Conservation (phyloP, 2,888 invertebrate genomes). For the Drosophila quinaria region DNA sequence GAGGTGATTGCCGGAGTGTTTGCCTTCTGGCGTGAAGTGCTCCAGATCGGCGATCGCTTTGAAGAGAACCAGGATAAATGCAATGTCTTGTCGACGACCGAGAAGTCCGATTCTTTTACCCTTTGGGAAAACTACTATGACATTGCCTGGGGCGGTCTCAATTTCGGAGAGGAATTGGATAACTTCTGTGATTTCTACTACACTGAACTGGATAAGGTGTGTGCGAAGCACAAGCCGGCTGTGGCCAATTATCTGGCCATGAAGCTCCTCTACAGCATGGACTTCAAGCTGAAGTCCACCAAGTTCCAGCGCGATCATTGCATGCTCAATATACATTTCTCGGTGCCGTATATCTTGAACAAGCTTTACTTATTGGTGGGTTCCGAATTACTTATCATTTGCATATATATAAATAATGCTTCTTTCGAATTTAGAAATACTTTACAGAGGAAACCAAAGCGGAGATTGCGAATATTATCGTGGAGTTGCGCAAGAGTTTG, state of each 20-base stretch:
- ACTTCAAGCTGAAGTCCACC: slow-evolving; percentile 63
- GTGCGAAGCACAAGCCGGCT: slow-evolving; percentile 62
- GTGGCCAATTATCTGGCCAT: slow-evolving; percentile 84
- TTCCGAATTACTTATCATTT: not conserved
- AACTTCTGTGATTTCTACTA: slow-evolving; percentile 74
- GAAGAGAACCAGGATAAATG: slow-evolving; percentile 56
- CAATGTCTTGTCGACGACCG: not conserved
- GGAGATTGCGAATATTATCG: slow-evolving; percentile 70
- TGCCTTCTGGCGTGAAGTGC: slow-evolving; percentile 71
- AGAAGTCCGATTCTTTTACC: slow-evolving; percentile 13
- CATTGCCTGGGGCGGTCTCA: slow-evolving; percentile 76
- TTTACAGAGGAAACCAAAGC: slow-evolving; percentile 63
- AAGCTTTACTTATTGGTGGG: slow-evolving; percentile 76
- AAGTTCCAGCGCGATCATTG: slow-evolving; percentile 76
- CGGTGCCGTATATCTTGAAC: slow-evolving; percentile 66
- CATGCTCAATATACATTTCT: slow-evolving; percentile 43
- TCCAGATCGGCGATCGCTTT: slow-evolving; percentile 61
- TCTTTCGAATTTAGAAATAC: slow-evolving; percentile 58
- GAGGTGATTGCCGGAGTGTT: slow-evolving; percentile 70
- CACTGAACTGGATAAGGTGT: slow-evolving; percentile 68
- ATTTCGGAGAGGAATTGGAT: slow-evolving; percentile 31
- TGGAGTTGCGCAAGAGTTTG: slow-evolving; percentile 73
- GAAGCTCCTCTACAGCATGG: slow-evolving; percentile 77
- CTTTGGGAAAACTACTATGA: slow-evolving; percentile 73
- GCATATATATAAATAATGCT: not conserved